A percentile compares a stretch with the other conserved stretches of the same genome.
Conservation (phyloP, 2,888 invertebrate species). For the Masnerella sp. region DNA sequence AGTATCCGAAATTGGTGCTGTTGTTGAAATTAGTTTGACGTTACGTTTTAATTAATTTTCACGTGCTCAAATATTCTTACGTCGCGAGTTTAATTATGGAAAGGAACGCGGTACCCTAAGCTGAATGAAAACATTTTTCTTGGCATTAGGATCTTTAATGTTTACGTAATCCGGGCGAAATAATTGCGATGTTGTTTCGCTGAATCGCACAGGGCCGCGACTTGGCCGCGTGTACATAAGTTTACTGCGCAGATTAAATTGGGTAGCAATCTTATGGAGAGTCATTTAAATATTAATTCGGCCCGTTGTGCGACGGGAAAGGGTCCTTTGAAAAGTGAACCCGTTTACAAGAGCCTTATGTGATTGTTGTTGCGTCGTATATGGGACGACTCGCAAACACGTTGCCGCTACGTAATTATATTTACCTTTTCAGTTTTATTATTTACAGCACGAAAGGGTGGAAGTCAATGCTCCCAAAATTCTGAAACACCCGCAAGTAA, state of each 20-base stretch:
- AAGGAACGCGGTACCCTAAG: constrained; percentile 43
- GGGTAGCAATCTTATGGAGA: constrained; percentile 71
- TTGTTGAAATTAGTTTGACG: too few relatives aligned
- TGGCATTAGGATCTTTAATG: constrained; percentile 45
- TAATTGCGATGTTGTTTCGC: constrained; percentile 52
- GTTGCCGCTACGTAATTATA: constrained; percentile 74
- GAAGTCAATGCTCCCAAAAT: constrained; percentile 50
- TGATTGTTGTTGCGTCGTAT: constrained; percentile 71
- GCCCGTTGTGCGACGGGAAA: constrained; percentile 63
- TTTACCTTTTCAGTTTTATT: constrained; percentile 76
- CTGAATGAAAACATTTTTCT: constrained; percentile 58
- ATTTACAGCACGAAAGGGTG: constrained; percentile 68
- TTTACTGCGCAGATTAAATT: constrained; percentile 71
- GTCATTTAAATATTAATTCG: constrained; percentile 74
- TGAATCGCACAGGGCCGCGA: constrained; percentile 35
- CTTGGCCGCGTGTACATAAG: constrained; percentile 48
- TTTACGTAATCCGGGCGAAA: constrained; percentile 41
- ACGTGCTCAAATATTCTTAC: constrained; percentile 23
- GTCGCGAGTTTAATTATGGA: constrained; percentile 31
- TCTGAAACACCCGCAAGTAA: constrained; percentile 39
- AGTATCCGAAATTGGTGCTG: too few relatives aligned
- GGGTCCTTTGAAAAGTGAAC: constrained; percentile 68
- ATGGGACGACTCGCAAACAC: constrained; percentile 60
- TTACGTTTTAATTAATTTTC: too few relatives aligned
- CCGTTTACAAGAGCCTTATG: constrained; percentile 70